phyloP scores from a whole-genome alignment of 2,888 invertebrate genomes.

The Hirtodrosophila cameraria region DNA sequence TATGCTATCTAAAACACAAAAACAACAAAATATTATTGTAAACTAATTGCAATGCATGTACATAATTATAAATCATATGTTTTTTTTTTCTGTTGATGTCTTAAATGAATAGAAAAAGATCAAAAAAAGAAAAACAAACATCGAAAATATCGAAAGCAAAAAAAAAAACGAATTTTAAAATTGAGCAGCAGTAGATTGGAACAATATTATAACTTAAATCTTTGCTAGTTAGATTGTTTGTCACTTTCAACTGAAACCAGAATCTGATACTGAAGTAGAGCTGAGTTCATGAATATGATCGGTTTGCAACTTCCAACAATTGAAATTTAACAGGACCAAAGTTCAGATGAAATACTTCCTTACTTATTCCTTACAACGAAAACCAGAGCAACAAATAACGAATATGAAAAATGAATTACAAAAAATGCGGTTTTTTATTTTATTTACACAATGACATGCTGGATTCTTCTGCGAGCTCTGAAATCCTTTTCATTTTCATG shows the following conservation, averaged over 20 bases:
- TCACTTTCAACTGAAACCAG: neutral
- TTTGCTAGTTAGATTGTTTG: neutral
- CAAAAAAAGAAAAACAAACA: slow-evolving; percentile 32
- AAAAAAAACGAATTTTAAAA: slow-evolving; percentile 13
- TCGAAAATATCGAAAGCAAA: slow-evolving; percentile 28
- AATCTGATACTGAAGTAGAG: neutral
- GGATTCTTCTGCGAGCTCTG: neutral
- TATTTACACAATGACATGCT: slow-evolving; percentile 12
- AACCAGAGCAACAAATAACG: neutral
- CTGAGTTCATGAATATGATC: neutral
- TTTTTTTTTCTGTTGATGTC: slow-evolving; percentile 49
- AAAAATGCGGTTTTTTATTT: slow-evolving; percentile 20
- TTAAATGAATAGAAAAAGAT: too few species aligned
- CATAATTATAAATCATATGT: slow-evolving; percentile 52
- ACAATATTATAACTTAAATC: neutral
- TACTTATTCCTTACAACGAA: too few species aligned
- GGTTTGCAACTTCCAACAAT: neutral
- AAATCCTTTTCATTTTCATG: slow-evolving; percentile 24
- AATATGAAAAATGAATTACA: slow-evolving; percentile 22
- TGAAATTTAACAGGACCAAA: slow-evolving; percentile 33
- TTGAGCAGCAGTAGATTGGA: neutral
- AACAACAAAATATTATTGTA: slow-evolving; percentile 34
- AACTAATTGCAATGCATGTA: slow-evolving; percentile 71
- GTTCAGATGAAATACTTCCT: slow-evolving; percentile 32
- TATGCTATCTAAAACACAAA: slow-evolving; percentile 37